Evolutionary conservation across 2,888 invertebrate genomes (phyloP).

Genomic region (Leucoptera coffeella): DNA sequence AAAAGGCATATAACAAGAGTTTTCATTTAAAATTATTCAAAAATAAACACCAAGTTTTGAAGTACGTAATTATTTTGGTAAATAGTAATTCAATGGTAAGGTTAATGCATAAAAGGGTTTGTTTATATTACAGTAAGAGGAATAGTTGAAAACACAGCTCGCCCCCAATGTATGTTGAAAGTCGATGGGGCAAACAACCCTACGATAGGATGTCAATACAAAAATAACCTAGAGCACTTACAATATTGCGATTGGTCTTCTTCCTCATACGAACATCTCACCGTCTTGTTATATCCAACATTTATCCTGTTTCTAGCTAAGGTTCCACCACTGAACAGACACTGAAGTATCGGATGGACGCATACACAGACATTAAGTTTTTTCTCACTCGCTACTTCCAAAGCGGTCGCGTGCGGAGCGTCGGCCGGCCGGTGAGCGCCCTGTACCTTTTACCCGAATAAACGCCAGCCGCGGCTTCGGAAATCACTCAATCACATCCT

Average conservation of each 20-base stretch:
- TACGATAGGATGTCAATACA: constrained; percentile 35
- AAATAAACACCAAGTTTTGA: no score
- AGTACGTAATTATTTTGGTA: no score
- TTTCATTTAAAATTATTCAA: no score
- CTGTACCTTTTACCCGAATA: no score
- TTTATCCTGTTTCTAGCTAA: constrained; percentile 45
- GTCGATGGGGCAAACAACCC: constrained; percentile 25
- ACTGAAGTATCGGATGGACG: constrained; percentile 19
- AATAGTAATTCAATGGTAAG: no score
- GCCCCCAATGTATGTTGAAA: constrained; percentile 28
- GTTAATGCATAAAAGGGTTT: no score
- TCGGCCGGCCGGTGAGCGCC: constrained; percentile 61
- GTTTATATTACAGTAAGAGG: constrained; percentile 34
- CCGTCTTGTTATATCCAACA: constrained; percentile 38
- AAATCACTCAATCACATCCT: constrained; percentile 60
- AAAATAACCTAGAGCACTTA: constrained; percentile 40
- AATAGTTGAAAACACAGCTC: constrained; percentile 29
- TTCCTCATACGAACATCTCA: constrained; percentile 55
- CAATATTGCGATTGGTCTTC: constrained; percentile 49
- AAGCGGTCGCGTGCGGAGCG: constrained; percentile 56
- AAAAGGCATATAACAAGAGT: no score
- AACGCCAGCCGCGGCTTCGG: constrained; percentile 50
- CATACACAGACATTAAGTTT: constrained; percentile 38
- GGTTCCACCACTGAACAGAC: constrained; percentile 29
- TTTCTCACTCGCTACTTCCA: constrained; percentile 20